These are phyloP conservation scores for Corydoras sp. DNA, from an alignment of 2,113 vertebrate species.

Conservation along the genomic window DNA sequence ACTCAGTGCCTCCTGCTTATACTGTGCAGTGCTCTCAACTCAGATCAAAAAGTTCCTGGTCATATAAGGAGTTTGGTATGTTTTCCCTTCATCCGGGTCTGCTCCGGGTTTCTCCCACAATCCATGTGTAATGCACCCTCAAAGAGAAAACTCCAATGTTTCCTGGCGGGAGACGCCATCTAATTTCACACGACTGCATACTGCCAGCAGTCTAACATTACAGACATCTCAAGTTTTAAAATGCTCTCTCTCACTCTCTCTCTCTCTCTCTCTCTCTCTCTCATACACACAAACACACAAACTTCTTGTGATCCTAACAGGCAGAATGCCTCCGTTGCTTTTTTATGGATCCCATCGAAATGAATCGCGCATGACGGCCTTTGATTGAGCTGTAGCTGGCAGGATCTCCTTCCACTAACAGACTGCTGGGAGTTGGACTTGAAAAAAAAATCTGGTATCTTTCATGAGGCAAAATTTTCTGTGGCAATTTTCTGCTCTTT, in stretches of 20 bases:
- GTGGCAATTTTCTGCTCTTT: conserved; percentile 44
- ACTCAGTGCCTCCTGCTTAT: too few relatives aligned
- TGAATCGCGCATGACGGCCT: conserved; percentile 37
- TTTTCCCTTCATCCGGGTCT: too few relatives aligned
- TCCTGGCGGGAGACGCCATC: conserved; percentile 52
- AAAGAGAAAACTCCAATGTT: conserved; percentile 57
- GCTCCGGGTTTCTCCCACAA: neutral
- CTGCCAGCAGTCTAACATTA: conserved; percentile 60
- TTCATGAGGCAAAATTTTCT: conserved; percentile 30
- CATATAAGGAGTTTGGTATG: too few relatives aligned
- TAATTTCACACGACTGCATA: conserved; percentile 58
- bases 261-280: conserved; percentile 45
- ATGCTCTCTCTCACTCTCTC: conserved; percentile 50
- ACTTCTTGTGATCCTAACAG: neutral
- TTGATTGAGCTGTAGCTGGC: conserved; percentile 34
- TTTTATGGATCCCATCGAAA: conserved; percentile 55
- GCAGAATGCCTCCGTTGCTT: conserved; percentile 57
- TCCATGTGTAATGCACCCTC: conserved; percentile 19
- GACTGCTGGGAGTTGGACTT: conserved; percentile 14
- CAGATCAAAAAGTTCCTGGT: too few relatives aligned
- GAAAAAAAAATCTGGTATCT: conserved; percentile 34
- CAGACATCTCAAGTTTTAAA: conserved; percentile 65
- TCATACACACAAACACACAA: conserved; percentile 7
- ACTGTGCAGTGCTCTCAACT: too few relatives aligned
- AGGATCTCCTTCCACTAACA: conserved; percentile 32